These are phyloP conservation scores for Drosophila neotestacea DNA, from an alignment of 2,888 invertebrate genomes.

Conservation along the genomic window DNA sequence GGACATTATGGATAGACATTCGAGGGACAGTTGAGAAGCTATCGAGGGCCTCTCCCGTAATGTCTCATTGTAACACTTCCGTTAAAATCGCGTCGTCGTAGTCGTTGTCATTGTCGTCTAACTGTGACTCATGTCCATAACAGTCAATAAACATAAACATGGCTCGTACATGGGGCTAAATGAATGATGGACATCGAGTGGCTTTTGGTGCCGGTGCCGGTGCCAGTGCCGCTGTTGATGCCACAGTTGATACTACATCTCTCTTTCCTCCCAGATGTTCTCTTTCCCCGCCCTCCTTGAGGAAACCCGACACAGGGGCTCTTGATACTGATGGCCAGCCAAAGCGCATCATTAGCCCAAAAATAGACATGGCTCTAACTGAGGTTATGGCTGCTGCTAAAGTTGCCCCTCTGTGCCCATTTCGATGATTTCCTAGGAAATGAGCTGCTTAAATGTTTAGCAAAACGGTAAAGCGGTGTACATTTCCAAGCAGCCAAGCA, in stretches of 20 bases:
- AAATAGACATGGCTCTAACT: conserved; percentile 66
- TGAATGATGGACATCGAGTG: conserved; percentile 81
- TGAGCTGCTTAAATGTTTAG: conserved; percentile 80
- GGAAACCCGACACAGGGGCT: conserved; percentile 14
- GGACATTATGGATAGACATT: conserved; percentile 33
- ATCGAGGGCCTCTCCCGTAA: conserved; percentile 51
- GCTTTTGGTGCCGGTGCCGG: conserved; percentile 56
- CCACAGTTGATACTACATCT: conserved; percentile 13
- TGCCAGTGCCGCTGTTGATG: conserved; percentile 28
- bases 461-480: conserved; percentile 72
- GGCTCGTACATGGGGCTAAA: conserved; percentile 67
- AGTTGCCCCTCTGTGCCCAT: conserved; percentile 57
- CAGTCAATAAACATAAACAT: conserved; percentile 82
- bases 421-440: conserved; percentile 76
- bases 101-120: conserved; percentile 54
- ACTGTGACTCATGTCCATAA: conserved; percentile 82
- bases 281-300: neutral
- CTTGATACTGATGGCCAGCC: conserved; percentile 34
- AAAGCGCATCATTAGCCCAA: conserved; percentile 80
- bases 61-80: conserved; percentile 78
- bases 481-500: conserved; percentile 61
- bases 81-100: conserved; percentile 67
- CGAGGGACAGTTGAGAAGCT: conserved; percentile 46
- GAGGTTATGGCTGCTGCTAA: conserved; percentile 22
- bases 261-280: neutral